Percentiles rank a stretch among this genome's conserved stretches.
These are phyloP conservation scores for Mormyrops attenuatus DNA, from an alignment of 2,797 vertebrate species.

Conservation along the genomic window DNA sequence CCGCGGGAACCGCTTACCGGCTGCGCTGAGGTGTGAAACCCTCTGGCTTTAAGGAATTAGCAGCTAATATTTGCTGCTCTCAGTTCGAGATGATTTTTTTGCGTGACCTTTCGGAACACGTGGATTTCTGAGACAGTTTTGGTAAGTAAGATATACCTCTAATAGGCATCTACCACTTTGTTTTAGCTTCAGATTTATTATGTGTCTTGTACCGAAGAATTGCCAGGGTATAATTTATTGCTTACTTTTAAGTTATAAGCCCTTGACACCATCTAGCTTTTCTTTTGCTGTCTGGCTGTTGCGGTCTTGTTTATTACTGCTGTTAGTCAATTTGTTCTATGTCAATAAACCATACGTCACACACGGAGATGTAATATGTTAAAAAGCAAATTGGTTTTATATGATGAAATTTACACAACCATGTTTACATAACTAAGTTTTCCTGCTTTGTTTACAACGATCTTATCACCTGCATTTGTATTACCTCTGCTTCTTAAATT, in stretches of 20 bases:
- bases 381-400: background rate
- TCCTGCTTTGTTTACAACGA: background rate
- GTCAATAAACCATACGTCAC: background rate
- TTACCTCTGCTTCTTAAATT: background rate
- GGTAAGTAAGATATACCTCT: background rate
- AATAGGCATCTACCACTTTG: background rate
- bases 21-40: background rate
- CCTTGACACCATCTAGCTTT: background rate
- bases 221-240: background rate
- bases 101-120: background rate
- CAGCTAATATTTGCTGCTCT: background rate
- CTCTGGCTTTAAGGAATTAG: background rate
- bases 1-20: background rate
- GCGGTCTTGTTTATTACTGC: background rate
- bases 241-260: background rate
- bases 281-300: background rate
- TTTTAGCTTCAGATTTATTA: background rate
- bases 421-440: background rate
- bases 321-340: background rate
- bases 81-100: background rate
- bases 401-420: background rate
- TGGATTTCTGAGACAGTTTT: conserved; percentile 4
- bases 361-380: background rate
- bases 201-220: background rate
- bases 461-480: conserved; percentile 1